A percentile compares a stretch with the other conserved stretches of the same genome.
Evolutionary conservation across 2,797 vertebrate species (phyloP).

Genomic region (Molossus alvarezi): DNA sequence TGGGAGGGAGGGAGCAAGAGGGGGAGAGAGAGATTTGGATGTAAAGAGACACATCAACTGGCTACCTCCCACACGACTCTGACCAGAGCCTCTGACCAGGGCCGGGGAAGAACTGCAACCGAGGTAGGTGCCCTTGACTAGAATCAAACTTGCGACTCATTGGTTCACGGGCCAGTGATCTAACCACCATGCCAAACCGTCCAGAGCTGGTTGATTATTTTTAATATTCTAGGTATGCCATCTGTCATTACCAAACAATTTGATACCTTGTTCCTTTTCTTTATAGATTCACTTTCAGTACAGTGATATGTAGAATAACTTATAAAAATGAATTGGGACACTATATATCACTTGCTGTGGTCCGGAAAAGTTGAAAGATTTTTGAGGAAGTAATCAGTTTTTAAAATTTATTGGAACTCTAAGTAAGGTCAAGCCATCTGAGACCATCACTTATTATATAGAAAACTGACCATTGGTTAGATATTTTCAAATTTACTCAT

Average conservation of each 20-base stretch:
- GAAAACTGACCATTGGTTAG: background rate
- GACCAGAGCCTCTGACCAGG: no score
- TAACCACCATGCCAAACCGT: no score
- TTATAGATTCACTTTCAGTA: background rate
- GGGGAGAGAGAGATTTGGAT: no score
- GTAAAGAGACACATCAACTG: no score
- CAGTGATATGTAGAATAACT: background rate
- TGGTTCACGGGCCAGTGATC: no score
- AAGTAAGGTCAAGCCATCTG: background rate
- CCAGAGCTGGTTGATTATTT: background rate
- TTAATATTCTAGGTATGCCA: background rate
- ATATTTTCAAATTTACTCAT: background rate
- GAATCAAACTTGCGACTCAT: no score
- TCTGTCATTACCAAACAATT: background rate
- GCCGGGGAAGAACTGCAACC: no score
- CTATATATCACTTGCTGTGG: background rate
- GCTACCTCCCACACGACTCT: no score
- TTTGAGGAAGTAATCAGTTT: background rate
- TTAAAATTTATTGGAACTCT: background rate
- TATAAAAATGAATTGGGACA: background rate
- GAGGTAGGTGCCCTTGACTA: no score
- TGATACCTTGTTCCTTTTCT: slow-evolving; percentile 20
- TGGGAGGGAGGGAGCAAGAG: no score
- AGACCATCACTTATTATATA: background rate
- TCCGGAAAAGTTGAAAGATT: background rate